Base-by-base conservation (phyloP, 2,888 invertebrate species). In the Drosophila colorata region DNA sequence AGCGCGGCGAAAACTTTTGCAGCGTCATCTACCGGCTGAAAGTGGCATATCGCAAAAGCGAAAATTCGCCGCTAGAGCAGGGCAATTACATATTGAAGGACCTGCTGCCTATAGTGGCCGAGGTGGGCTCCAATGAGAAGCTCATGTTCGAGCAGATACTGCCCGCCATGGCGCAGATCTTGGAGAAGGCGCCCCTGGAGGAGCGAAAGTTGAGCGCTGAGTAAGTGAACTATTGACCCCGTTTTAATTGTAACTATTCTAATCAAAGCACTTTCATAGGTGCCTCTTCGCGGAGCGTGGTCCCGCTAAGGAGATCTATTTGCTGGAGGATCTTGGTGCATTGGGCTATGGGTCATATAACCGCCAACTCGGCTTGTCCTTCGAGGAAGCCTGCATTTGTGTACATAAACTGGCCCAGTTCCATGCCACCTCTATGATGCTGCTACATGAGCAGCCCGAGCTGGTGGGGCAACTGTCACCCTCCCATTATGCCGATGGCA, bases 361-460 rank as follows among this genome's bases (percentile, higher is more conserved):
- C 80, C 92, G 94, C 18, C 90, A 91, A 38, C 69, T 85, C 7
- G 94, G 94, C 13, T 89, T 94, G 5, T 93, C 93, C 80, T 80
- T 93, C 52, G 87, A 90, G 1, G 94, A 94, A 66, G 92, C 93
- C 43, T 75, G 90, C 25, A 43, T 93, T 37, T 93, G 93, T 3
- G 79, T 94, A 13, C 90, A 91, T 2, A 89, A 93, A 81, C 78
- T 94, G 71, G 94, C 93, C 0, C 92, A 91, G 74, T 93, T 93
- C 78, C 94, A 94, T 82, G 94, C 93, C 0, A 91, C 93, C 13
- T 94, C 94, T 0, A 93, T 94, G 68, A 91, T 93, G 28, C 76
- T 94, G 55, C n/a, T 58, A 7, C 38, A 74, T 1, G 47, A 86
- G 35, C 66, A 77, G 52, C 87, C 90, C 0, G 41, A 70, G 1